Conservation (phyloP, 2,888 invertebrate genomes). For the Thumatha senex region DNA sequence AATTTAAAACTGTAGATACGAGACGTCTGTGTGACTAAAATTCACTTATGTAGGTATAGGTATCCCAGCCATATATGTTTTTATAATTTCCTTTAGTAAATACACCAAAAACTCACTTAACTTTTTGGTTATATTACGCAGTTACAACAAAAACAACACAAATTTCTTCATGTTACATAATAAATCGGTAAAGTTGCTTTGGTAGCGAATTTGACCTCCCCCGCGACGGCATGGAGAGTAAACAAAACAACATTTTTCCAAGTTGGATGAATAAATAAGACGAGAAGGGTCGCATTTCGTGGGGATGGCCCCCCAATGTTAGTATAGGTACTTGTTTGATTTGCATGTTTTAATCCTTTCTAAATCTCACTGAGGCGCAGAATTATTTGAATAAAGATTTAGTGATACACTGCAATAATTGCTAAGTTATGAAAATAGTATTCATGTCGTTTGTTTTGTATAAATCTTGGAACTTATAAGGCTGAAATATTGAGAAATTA, state of each 20-base stretch:
- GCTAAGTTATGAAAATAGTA: conserved; percentile 29
- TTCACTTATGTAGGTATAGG: no score
- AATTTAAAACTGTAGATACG: no score
- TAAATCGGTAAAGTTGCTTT: conserved; percentile 62
- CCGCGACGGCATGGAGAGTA: conserved; percentile 58
- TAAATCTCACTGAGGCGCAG: conserved; percentile 49
- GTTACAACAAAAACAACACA: conserved; percentile 59
- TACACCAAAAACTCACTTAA: no score
- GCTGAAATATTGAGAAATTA: no score
- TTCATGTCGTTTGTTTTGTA: conserved; percentile 25
- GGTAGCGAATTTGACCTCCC: conserved; percentile 59
- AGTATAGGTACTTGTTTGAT: conserved; percentile 73
- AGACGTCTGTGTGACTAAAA: no score
- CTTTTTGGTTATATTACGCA: neutral
- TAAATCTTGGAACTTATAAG: neutral
- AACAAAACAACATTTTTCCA: conserved; percentile 81
- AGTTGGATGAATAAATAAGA: conserved; percentile 81
- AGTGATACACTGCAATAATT: conserved; percentile 25
- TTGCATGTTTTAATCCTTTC: conserved; percentile 82
- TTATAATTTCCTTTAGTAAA: conserved; percentile 6
- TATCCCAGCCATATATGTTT: neutral
- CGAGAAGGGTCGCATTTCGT: conserved; percentile 62
- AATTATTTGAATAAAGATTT: conserved; percentile 39
- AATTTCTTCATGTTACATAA: conserved; percentile 53
- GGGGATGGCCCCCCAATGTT: conserved; percentile 68